These are phyloP conservation scores for Synchiropus splendidus DNA, from an alignment of 2,113 vertebrate species.

Conservation along the genomic window DNA sequence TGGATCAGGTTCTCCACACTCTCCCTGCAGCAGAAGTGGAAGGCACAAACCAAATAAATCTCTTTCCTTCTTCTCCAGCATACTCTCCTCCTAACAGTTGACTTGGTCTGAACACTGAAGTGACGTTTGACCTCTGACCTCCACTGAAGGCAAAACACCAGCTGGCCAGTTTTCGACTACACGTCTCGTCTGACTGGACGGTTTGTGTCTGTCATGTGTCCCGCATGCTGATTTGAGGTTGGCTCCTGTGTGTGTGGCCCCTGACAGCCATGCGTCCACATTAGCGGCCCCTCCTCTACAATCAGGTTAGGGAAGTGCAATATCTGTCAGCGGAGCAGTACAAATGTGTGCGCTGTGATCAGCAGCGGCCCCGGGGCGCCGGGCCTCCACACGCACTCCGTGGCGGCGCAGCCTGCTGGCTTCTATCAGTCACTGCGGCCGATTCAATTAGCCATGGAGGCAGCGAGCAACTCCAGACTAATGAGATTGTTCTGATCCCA, in stretches of 20 bases:
- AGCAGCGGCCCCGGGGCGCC: constrained; percentile 62
- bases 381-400: constrained; percentile 44
- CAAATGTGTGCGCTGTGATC: constrained; percentile 95
- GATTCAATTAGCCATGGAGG: constrained; percentile 99
- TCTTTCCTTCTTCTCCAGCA: constrained; percentile 28
- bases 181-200: no score
- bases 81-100: background rate
- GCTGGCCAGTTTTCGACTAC: no score
- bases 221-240: no score
- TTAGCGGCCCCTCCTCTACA: constrained; percentile 69
- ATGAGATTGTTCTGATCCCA: constrained; percentile 94
- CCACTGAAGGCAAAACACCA: no score
- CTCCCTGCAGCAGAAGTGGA: constrained; percentile 76
- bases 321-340: constrained; percentile 98
- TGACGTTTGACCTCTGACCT: background rate
- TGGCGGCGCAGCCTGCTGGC: constrained; percentile 64
- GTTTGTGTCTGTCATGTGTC: background rate
- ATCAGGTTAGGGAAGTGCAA: constrained; percentile 94
- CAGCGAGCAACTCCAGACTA: constrained; percentile 99
- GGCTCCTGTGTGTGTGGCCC: constrained; percentile 68
- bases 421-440: constrained; percentile 93
- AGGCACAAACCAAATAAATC: constrained; percentile 62
- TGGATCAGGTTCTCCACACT: constrained; percentile 98
- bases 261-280: constrained; percentile 83
- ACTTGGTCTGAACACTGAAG: no score